Conservation (phyloP, 2,113 vertebrate species). For the Chinchilla lanigera region DNA sequence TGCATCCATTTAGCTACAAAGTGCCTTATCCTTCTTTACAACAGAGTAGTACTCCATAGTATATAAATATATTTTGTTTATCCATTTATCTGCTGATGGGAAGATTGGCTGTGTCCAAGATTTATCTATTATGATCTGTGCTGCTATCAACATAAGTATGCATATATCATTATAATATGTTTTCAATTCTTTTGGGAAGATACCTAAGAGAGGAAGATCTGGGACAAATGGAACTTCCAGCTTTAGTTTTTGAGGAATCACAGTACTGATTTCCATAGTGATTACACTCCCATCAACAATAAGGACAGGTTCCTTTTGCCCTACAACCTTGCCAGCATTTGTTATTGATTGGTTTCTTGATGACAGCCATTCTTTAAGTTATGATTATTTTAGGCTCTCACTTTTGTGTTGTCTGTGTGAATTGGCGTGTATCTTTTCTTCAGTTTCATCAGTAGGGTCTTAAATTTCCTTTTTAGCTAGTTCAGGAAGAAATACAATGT, state of each 20-base stretch:
- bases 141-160: not conserved
- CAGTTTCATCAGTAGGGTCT: not conserved
- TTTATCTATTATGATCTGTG: not conserved
- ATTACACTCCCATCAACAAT: not conserved
- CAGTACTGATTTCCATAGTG: not conserved
- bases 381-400: not conserved
- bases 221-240: not conserved
- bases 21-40: not conserved
- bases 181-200: not conserved
- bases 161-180: not conserved
- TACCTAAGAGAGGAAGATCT: not conserved
- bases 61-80: not conserved
- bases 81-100: not conserved
- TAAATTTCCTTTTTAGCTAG: not conserved
- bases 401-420: not conserved
- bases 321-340: not conserved
- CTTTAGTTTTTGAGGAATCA: not conserved
- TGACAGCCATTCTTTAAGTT: not conserved
- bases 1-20: not conserved
- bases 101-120: not conserved
- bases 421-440: not conserved
- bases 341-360: not conserved
- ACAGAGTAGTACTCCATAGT: not conserved
- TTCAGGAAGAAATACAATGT: not conserved
- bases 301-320: not conserved